Evolutionary conservation across 2,888 invertebrate species (phyloP), one percentile per base, ranked within the genome.

Genomic region (Drosophila meridiana): DNA sequence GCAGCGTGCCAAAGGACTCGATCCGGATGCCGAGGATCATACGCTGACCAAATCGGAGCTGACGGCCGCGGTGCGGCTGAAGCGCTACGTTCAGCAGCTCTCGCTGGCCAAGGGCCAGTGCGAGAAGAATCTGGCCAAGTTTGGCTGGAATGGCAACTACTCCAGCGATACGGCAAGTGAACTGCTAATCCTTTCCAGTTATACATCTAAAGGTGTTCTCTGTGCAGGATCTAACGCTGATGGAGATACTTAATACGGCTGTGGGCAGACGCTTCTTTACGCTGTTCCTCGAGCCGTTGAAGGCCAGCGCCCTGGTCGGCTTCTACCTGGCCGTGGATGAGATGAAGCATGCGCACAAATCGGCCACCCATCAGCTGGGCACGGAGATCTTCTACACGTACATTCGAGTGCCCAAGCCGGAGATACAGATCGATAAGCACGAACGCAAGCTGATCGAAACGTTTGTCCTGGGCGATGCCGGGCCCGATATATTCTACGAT

Each of bases 301-400:
- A 97, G 82, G 96, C 96, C 36, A 97, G 97, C 91, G 96, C 96
- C n/a, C 93, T 97, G 64, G 95, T 98, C 8, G 96, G 97, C 0
- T 98, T 96, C 91, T 98, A 97, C 96, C 95, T 95, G 84, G 96
- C 97, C 0, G 97, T 97, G 0, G 97, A 98, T 89, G 97, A 97
- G 92, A 93, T 98, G 73, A 95, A 96, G 76, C 94, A 95, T 66
- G 95, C 97, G n/a, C 95, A 96, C 55, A 94, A 96, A 80, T 95
- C 95, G 71, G 95, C 95, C 79, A 96, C 96, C 95, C 97, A 98
- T 93, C 97, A 98, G 87, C 93, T 97, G 36, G 98, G 97, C 11
- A 97, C 97, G n/a, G 98, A 98, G 93, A 97, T 98, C 88, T 98
- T 97, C 93, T 97, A 98, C 91, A 97, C 97, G 4, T 98, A 97